Evolutionary conservation across 2,888 invertebrate genomes (phyloP), one percentile per base, ranked within the genome.

Genomic region (Piscicola geometra): DNA sequence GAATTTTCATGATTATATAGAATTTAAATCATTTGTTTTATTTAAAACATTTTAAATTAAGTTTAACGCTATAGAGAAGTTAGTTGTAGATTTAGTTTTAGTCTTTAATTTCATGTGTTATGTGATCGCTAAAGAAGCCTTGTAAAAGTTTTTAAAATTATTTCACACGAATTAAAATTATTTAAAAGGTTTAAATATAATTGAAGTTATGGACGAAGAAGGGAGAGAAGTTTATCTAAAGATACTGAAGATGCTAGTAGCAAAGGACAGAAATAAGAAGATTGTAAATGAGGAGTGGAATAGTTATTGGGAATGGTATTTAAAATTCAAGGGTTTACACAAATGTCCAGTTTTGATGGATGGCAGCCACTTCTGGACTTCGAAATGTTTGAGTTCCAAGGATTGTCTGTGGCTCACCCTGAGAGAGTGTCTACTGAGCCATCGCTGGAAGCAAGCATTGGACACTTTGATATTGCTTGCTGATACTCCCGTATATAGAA

Each of bases 401-500:
- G 25, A 56, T 25, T n/a, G 25, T 25, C 9, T 56, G 5, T 56
- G 60, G 60, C 60, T 56, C 3, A 56, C 25, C 3, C 35, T 73
- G 25, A 73, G 73, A 73, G 64, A 73, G 32, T 73, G 73, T 28
- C n/a, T 73, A 52, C 36, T 73, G 41, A 56, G 25, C 18, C 73
- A 73, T 28, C n/a, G 60, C 2, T 73, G 73, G 73, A 33, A 73
- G 36, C 60, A 73, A 21, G 73, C 73, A 15, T 32, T 64, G 64
- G 30, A 64, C 18, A 35, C 52, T 60, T 9, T 73, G 35, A 35
- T 35, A n/a, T 21, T n/a, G 21, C n/a, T 73, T 9, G 50, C 64
- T 2, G 33, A 64, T 18, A 60, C 60, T 28, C 64, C 73, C 5
- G 18, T 32, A 18, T 73, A 60, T 35, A 28, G 18, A n/a, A 41